Percentiles rank a stretch among this genome's conserved stretches.
These are phyloP conservation scores for Aselliscus stoliczkanus DNA, from an alignment of 2,797 vertebrate species.

Conservation along the genomic window DNA sequence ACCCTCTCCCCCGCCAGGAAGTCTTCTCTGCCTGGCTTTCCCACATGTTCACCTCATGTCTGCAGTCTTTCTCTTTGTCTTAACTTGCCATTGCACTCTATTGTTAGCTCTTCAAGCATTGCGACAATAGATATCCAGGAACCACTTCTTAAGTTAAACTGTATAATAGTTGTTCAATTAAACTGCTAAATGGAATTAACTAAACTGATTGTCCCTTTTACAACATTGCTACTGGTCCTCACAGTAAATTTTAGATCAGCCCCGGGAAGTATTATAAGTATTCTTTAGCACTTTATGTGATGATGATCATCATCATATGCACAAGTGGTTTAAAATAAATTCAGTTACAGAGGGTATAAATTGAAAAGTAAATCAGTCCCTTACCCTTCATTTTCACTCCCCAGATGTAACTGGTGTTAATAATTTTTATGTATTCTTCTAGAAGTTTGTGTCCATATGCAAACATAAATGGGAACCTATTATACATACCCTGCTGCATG, in stretches of 20 bases:
- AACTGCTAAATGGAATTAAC: background rate
- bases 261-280: background rate
- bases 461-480: background rate
- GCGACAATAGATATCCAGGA: background rate
- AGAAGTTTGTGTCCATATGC: background rate
- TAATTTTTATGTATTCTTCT: background rate
- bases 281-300: background rate
- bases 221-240: background rate
- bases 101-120: background rate
- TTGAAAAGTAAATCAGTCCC: background rate
- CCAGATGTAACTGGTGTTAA: background rate
- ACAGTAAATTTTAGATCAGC: background rate
- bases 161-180: background rate
- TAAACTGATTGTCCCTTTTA: background rate
- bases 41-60: background rate
- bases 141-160: background rate
- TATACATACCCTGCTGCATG: background rate
- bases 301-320: background rate
- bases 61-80: background rate
- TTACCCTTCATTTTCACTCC: background rate
- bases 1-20: background rate
- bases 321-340: background rate
- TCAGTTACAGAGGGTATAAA: background rate
- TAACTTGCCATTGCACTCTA: background rate
- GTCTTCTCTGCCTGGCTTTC: background rate